Conservation (phyloP, 1,140 invertebrate species). For the Drosophila punjabiensis region DNA sequence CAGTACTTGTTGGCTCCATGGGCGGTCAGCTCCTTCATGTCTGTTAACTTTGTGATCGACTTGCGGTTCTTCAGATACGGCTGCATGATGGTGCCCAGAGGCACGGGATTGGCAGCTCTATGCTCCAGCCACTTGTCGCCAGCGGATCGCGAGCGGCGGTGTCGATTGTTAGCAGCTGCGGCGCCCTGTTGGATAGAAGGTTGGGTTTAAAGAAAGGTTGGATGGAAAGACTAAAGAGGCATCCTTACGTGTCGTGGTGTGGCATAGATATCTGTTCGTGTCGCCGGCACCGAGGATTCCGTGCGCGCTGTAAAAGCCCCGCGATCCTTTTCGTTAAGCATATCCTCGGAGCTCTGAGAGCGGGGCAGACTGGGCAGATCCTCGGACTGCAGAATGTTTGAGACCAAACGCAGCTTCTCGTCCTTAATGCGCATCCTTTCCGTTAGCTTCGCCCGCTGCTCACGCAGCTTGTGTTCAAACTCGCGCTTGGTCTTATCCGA, state of each 20-base stretch:
- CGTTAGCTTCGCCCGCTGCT: conserved; percentile 89
- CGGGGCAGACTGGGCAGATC: conserved; percentile 71
- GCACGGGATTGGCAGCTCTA: conserved; percentile 90
- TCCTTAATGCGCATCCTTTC: conserved; percentile 87
- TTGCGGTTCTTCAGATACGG: conserved; percentile 93
- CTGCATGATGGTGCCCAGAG: conserved; percentile 94
- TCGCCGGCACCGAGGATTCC: conserved; percentile 56
- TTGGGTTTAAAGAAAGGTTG: not conserved
- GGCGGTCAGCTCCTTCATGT: conserved; percentile 90
- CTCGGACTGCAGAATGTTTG: conserved; percentile 84
- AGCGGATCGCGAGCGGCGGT: conserved; percentile 92
- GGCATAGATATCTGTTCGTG: conserved; percentile 69
- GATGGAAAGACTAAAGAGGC: fast-evolving
- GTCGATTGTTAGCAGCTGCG: conserved; percentile 90
- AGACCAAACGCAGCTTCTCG: conserved; percentile 85
- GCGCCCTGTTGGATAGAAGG: conserved; percentile 80
- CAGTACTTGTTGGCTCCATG: conserved; percentile 95
- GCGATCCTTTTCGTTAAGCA: conserved; percentile 67
- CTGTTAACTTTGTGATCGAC: conserved; percentile 92
- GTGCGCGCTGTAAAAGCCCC: conserved; percentile 57
- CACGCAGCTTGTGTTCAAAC: conserved; percentile 88
- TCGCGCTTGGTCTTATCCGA: conserved; percentile 90
- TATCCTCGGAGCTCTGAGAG: conserved; percentile 75
- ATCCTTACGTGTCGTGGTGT: conserved; percentile 72
- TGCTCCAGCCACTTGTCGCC: conserved; percentile 96